Conservation (phyloP, 1,140 invertebrate species). For the Drosophila auraria region DNA sequence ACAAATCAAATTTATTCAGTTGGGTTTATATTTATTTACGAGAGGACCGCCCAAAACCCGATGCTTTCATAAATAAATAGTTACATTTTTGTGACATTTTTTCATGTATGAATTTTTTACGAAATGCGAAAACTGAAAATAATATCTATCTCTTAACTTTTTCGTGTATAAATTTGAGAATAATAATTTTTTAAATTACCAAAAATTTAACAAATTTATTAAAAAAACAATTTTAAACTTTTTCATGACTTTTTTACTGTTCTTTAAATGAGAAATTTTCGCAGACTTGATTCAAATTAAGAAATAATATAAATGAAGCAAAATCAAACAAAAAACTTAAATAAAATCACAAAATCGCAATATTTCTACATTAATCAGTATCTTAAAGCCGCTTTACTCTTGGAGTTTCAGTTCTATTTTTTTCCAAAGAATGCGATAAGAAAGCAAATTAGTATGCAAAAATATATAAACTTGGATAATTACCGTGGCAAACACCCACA, state of each 20-base stretch:
- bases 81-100: not conserved
- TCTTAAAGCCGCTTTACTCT: not conserved
- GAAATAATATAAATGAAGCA: no score
- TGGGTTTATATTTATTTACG: conserved; percentile 9
- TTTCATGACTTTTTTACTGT: not conserved
- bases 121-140: not conserved
- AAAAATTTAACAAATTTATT: no score
- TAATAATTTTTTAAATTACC: no score
- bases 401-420: no score
- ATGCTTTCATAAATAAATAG: conserved; percentile 1
- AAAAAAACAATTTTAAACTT: no score
- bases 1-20: not conserved
- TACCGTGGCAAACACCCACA: not conserved
- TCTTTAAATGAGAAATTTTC: no score
- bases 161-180: no score
- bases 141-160: not conserved
- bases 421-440: not conserved
- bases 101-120: not conserved
- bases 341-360: not conserved
- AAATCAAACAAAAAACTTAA: not conserved
- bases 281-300: no score
- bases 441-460: not conserved
- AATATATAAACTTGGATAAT: not conserved
- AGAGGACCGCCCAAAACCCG: not conserved
- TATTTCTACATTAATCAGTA: not conserved